phyloP scores from a whole-genome alignment of 2,888 invertebrate species.

The Hemistola chrysoprasaria region DNA sequence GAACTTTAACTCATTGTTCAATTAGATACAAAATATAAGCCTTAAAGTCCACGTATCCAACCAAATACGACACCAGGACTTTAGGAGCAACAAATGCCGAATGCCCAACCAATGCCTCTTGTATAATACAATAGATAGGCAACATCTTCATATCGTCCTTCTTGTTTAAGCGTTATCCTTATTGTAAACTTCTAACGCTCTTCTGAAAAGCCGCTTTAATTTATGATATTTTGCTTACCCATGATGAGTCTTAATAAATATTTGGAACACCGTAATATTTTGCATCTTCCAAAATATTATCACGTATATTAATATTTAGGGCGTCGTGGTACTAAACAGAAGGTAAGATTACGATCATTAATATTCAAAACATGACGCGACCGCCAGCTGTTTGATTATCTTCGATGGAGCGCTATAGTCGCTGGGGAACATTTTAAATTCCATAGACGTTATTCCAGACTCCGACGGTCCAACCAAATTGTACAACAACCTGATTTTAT shows the following conservation, averaged over 20 bases:
- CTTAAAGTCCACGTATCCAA: no score
- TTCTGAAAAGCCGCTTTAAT: constrained; percentile 3
- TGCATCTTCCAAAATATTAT: constrained; percentile 24
- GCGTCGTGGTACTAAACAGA: constrained; percentile 32
- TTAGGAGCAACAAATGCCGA: no score
- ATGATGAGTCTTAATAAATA: constrained; percentile 13
- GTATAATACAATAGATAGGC: no score
- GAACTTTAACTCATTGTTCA: no score
- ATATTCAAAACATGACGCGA: constrained; percentile 59
- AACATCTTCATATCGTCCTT: no score
- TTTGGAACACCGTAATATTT: constrained; percentile 19
- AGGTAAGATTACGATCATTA: constrained; percentile 53
- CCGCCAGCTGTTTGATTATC: constrained; percentile 65
- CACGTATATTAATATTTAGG: constrained; percentile 30
- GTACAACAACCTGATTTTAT: constrained; percentile 45
- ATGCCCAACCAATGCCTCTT: no score
- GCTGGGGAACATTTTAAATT: constrained; percentile 54
- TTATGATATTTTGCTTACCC: constrained; percentile 15
- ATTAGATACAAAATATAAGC: no score
- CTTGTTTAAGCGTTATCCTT: no score
- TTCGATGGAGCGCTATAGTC: constrained; percentile 44
- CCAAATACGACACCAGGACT: no score
- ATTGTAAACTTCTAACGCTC: constrained; percentile 6
- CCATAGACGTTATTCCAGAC: constrained; percentile 44
- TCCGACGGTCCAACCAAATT: constrained; percentile 44